Evolutionary conservation across 2,888 invertebrate species (phyloP).

Genomic region (Drosophila meridionalis): DNA sequence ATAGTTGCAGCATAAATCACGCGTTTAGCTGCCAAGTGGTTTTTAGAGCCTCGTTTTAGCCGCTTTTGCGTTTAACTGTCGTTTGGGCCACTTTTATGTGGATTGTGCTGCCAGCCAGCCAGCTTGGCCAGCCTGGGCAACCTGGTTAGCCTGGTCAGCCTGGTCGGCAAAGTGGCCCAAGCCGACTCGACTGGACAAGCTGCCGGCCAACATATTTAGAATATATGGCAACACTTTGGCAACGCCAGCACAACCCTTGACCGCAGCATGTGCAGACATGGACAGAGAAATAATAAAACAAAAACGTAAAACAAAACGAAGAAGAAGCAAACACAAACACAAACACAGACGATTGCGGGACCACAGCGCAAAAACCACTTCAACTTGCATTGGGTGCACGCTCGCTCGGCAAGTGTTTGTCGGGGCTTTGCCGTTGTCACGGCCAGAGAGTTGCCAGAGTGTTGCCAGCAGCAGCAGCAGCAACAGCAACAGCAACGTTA

Average conservation of each 20-base stretch:
- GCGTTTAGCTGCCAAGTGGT: conserved; percentile 80
- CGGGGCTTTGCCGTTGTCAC: conserved; percentile 63
- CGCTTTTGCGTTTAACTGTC: conserved; percentile 74
- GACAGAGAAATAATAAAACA: conserved; percentile 14
- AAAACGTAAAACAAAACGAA: conserved; percentile 12
- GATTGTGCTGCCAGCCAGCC: conserved; percentile 5
- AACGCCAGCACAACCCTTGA: conserved; percentile 76
- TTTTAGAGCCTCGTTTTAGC: conserved; percentile 55
- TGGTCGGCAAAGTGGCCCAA: conserved; percentile 24
- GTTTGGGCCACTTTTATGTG: conserved; percentile 61
- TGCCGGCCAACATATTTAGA: conserved; percentile 74
- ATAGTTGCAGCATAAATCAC: conserved; percentile 73
- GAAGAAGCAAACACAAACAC: conserved; percentile 40
- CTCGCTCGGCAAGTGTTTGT: conserved; percentile 42
- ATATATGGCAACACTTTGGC: conserved; percentile 82
- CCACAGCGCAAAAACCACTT: conserved; percentile 78
- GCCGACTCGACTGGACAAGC: conserved; percentile 51
- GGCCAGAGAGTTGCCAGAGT: conserved; percentile 56
- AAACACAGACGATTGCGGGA: conserved; percentile 74
- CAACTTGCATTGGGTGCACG: conserved; percentile 63
- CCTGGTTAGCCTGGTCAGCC: not conserved
- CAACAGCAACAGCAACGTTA: conserved; percentile 3
- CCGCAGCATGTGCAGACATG: conserved; percentile 69
- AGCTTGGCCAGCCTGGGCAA: not conserved
- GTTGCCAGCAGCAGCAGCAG: conserved; percentile 50